Evolutionary conservation across 2,888 invertebrate genomes (phyloP), one percentile per base, ranked within the genome.

Genomic region (Clanis bilineata): DNA sequence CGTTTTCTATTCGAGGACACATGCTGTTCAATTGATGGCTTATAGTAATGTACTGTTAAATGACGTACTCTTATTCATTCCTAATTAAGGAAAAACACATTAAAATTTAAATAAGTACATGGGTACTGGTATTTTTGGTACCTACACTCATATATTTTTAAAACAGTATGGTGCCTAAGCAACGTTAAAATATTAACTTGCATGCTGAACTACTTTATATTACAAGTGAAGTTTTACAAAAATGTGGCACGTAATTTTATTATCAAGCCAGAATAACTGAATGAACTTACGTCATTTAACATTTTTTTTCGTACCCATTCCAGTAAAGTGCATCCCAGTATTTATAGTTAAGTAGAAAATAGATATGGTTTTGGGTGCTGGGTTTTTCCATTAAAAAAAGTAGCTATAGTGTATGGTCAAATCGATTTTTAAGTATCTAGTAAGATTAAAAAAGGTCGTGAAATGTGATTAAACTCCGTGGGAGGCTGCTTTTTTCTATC

Each of bases 241-340:
- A 2, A 36, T 36, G 9, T 10, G 36, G 6, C n/a, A n/a, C n/a
- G n/a, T n/a, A n/a, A n/a, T n/a, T n/a, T n/a, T n/a, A n/a, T n/a
- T n/a, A n/a, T n/a, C n/a, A n/a, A 36, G 1, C 2, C 12, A 36
- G 2, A 7, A 44, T 44, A n/a, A 6, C 12, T 41, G 18, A 36
- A 36, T n/a, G 5, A 51, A 18, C 58, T 47, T 58, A 25, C 58
- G 18, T 58, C 39, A 39, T 47, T 58, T 58, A 39, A 51, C 38
- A 38, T 0, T 21, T 45, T 51, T 57, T 45, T 51, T 67, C 65
- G 71, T 79, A 78, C 74, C 81, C 80, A 82, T 78, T 78, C 74
- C 78, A 82, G 81, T 83, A 82, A 80, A 89, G 90, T 91, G 90
- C 90, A 91, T 91, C 90, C 90, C 90, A 90, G 90, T 90, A 69